Conservation (phyloP, 2,113 vertebrate species). For the Chaetorhynchus papuensis region DNA sequence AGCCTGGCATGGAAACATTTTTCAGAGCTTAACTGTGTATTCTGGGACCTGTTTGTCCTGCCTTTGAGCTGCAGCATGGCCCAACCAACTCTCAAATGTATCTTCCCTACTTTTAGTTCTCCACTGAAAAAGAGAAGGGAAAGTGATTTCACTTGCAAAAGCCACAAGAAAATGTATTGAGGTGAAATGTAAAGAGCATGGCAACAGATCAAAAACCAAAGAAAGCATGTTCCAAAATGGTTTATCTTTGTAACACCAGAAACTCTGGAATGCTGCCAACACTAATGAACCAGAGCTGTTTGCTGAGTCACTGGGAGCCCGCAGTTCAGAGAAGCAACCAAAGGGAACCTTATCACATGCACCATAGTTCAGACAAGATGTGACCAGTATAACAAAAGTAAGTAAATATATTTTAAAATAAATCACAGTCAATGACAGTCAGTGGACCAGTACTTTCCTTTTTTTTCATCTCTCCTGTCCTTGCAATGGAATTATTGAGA, state of each 20-base stretch:
- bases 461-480: neutral
- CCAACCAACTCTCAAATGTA: neutral
- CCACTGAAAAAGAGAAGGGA: neutral
- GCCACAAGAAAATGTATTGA: neutral
- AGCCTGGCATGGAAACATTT: neutral
- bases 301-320: constrained; percentile 51
- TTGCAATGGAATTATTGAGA: neutral
- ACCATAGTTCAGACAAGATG: neutral
- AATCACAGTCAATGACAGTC: neutral
- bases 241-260: constrained; percentile 25
- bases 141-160: neutral
- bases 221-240: neutral
- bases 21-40: neutral
- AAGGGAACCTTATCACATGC: neutral
- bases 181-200: neutral
- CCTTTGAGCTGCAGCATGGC: neutral
- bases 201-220: neutral
- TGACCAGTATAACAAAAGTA: neutral
- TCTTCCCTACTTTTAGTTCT: neutral
- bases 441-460: neutral
- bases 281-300: constrained; percentile 22
- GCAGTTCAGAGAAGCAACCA: neutral
- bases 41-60: neutral
- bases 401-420: neutral
- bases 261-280: constrained; percentile 11